A percentile compares a stretch with the other conserved stretches of the same genome.
Evolutionary conservation across 2,113 vertebrate species (phyloP).

Genomic region (Struthidea cinerea): DNA sequence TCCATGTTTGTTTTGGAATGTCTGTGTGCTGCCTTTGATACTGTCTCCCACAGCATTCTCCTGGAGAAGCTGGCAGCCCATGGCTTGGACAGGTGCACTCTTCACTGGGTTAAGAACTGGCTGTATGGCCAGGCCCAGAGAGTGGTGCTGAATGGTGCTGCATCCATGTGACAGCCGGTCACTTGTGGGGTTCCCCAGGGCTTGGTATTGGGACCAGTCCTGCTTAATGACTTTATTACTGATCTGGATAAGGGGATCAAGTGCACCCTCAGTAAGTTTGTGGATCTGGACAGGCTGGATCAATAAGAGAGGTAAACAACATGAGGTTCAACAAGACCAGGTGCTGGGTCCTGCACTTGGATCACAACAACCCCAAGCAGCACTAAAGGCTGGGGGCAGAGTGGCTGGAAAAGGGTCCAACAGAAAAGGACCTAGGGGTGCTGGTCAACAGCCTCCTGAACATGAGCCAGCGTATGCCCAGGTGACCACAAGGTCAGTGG

Average conservation of each 20-base stretch:
- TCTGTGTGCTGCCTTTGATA: not conserved
- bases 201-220: not conserved
- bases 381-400: not conserved
- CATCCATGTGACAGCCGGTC: not conserved
- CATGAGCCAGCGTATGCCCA: not conserved
- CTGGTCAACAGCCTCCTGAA: not conserved
- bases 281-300: not conserved
- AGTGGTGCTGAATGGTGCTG: too few species aligned
- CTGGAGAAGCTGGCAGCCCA: not conserved
- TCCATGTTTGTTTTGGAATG: not conserved
- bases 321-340: not conserved
- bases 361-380: not conserved
- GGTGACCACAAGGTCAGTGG: not conserved
- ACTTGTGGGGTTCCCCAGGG: too few species aligned
- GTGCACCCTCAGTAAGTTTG: not conserved
- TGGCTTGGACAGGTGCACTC: not conserved
- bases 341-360: not conserved
- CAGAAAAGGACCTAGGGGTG: not conserved
- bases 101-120: not conserved
- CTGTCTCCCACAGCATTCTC: not conserved
- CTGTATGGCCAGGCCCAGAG: not conserved
- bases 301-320: not conserved
- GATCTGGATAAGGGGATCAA: not conserved
- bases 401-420: not conserved
- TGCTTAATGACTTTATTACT: not conserved